Percentiles rank a stretch among this genome's conserved stretches.
These are phyloP conservation scores for Plestiodon gilberti DNA, from an alignment of 2,113 vertebrate genomes.

Conservation along the genomic window DNA sequence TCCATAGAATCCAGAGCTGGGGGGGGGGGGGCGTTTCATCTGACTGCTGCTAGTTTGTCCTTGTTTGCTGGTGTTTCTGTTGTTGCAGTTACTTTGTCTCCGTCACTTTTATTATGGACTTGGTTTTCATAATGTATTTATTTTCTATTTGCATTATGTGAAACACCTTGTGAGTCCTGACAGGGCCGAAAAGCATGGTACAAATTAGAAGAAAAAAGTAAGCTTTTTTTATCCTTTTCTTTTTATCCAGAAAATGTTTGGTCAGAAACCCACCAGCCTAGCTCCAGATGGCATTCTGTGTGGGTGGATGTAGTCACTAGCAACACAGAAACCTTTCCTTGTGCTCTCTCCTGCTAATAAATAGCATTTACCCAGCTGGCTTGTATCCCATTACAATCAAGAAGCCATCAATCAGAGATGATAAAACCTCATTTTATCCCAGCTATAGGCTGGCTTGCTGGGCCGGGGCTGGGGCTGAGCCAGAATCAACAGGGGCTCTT, in stretches of 20 bases:
- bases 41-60: background rate
- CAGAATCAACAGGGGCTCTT: conserved; percentile 22
- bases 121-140: background rate
- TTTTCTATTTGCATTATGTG: background rate
- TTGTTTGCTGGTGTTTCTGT: background rate
- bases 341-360: background rate
- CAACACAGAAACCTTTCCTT: conserved; percentile 16
- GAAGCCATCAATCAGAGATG: conserved; percentile 29
- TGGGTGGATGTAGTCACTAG: conserved; percentile 16
- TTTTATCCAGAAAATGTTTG: background rate
- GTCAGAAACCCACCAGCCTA: background rate
- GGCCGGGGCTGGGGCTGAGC: background rate
- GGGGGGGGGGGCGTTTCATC: background rate
- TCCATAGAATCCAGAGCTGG: background rate
- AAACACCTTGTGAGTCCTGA: background rate
- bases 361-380: conserved; percentile 26
- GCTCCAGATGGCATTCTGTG: conserved; percentile 35
- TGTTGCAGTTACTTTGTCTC: background rate
- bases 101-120: background rate
- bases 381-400: conserved; percentile 18
- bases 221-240: background rate
- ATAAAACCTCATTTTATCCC: conserved; percentile 32
- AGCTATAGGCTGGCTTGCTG: conserved; percentile 13
- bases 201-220: background rate
- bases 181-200: background rate